phyloP scores from a whole-genome alignment of 2,888 invertebrate species.

The Palloptera scutellata region DNA sequence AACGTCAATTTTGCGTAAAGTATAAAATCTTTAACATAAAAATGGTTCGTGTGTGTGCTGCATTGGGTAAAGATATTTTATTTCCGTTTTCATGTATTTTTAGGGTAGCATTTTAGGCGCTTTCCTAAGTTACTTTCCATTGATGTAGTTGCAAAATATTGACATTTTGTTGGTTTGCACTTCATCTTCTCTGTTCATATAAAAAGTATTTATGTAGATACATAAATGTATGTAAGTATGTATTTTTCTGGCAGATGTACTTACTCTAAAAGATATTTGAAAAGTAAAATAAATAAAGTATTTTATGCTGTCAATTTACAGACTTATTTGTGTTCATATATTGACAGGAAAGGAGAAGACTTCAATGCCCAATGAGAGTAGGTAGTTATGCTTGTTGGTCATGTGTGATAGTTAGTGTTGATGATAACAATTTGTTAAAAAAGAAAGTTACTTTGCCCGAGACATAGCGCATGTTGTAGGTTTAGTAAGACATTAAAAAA shows the following conservation, averaged over 20 bases:
- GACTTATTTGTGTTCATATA: neutral
- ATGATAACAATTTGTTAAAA: too few relatives aligned
- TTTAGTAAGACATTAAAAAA: too few relatives aligned
- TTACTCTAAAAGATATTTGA: neutral
- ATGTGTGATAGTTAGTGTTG: too few relatives aligned
- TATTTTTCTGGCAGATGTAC: neutral
- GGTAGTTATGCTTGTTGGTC: too few relatives aligned
- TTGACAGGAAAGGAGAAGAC: too few relatives aligned
- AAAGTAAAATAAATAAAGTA: neutral
- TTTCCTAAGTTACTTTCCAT: slow-evolving; percentile 24
- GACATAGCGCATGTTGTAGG: too few relatives aligned
- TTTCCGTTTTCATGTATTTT: slow-evolving; percentile 3
- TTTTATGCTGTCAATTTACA: slow-evolving; percentile 9
- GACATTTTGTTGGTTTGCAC: slow-evolving; percentile 15
- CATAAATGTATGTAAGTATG: neutral
- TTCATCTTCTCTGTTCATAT: neutral
- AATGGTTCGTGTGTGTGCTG: slow-evolving; percentile 32
- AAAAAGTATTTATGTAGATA: neutral
- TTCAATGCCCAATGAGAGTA: too few relatives aligned
- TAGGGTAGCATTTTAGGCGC: slow-evolving; percentile 28
- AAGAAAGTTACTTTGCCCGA: too few relatives aligned
- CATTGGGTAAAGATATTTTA: slow-evolving; percentile 31
- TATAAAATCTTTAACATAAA: slow-evolving; percentile 18
- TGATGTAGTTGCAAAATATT: slow-evolving; percentile 28
- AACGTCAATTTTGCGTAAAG: slow-evolving; percentile 2